These are phyloP conservation scores for Bombus pascuorum DNA, from an alignment of 1,140 invertebrate species.

Conservation along the genomic window DNA sequence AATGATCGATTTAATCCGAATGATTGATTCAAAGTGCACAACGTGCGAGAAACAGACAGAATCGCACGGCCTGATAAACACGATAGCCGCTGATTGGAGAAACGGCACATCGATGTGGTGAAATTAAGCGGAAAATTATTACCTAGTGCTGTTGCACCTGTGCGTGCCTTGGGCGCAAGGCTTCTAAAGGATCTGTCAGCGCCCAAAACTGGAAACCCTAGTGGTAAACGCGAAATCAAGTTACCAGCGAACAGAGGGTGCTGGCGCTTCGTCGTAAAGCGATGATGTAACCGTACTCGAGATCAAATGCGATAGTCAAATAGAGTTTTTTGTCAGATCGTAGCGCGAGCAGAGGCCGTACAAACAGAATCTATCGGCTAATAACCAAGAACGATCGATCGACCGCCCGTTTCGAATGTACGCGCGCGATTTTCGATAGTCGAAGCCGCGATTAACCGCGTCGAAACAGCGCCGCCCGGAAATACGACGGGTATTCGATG, in stretches of 20 bases:
- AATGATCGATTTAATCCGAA: background rate
- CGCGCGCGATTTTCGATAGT: slow-evolving; percentile 1
- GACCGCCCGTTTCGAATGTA: background rate
- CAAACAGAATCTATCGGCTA: slow-evolving; percentile 34
- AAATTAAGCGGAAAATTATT: slow-evolving; percentile 48
- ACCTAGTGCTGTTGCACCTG: background rate
- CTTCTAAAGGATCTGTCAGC: background rate
- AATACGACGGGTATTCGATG: slow-evolving; percentile 7
- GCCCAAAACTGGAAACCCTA: background rate
- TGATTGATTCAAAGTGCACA: background rate
- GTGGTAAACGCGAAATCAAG: slow-evolving; percentile 10
- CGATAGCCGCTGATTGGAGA: background rate
- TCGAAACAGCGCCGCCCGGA: background rate
- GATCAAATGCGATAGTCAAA: slow-evolving; percentile 30
- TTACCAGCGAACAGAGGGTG: slow-evolving; percentile 24
- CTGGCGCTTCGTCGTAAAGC: background rate
- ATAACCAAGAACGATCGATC: slow-evolving; percentile 26
- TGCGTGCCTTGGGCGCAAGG: too few relatives aligned
- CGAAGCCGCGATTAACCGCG: slow-evolving; percentile 1
- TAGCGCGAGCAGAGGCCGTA: background rate
- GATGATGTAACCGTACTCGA: slow-evolving; percentile 19
- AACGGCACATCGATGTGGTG: background rate
- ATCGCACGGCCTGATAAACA: background rate
- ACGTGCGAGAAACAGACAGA: background rate
- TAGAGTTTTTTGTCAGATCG: background rate